Base-by-base conservation (phyloP, 2,888 invertebrate genomes). In the Tipula unca region DNA sequence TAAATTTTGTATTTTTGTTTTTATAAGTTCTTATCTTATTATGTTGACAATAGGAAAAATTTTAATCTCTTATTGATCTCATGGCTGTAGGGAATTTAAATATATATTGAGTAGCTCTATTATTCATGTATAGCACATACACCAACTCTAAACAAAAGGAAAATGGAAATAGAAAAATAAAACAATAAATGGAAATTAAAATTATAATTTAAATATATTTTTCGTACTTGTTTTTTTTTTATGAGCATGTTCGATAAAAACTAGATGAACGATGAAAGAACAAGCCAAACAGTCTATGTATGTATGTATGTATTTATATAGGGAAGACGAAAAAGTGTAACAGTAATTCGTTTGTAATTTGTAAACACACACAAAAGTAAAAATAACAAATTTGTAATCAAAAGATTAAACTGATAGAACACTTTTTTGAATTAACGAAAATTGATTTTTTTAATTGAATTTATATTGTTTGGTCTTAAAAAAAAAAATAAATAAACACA, bases 401-500 rank as follows among this genome's bases (percentile, higher is more conserved):
- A 69, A 69, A 69, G 69, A 69, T 69, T 69, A 69, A 69, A 69
- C 69, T 69, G 69, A 69, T 69, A 69, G 69, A 69, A 69, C 69
- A 69, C 69, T 69, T 69, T 69, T 25, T 69, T 69, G 69, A 25
- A 69, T 69, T 69, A 69, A 20, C 25, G 25, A 13, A 69, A 69
- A 69, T 8, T 25, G 17, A 6, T 48, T 48, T 48, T 17, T n/a
- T 48, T 25, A 69, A 25, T 69, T 20, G 25, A 69, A 25, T 69
- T 69, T 25, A 69, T 69, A 69, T 69, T 69, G 69, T 69, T 69
- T 69, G 69, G 69, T 69, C 20, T 69, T 69, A 25, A 69, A 48
- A 48, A 17, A 6, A 5, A 25, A 69, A 48, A 48, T 5, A 6
- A 5, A 17, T 17, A n/a, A 17, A 48, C 48, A 48, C n/a, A 48